Percentiles rank a stretch among this genome's conserved stretches.
phyloP scores from a whole-genome alignment of 2,797 vertebrate species.

The Catamblyrhynchus diadema region DNA sequence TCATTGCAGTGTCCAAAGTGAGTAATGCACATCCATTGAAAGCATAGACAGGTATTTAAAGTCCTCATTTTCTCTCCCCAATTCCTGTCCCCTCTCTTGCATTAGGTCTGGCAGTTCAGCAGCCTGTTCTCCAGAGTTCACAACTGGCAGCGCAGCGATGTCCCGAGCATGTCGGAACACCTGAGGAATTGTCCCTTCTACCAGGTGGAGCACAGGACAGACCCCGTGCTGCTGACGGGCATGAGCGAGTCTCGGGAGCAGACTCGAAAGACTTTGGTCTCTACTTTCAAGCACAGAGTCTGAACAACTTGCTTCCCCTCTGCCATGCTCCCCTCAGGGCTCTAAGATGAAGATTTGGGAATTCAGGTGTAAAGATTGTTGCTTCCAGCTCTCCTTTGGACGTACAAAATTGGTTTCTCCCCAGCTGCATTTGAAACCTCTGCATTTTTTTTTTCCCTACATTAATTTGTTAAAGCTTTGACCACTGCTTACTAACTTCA shows the following conservation, averaged over 20 bases:
- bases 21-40: neutral
- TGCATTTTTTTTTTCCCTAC: neutral
- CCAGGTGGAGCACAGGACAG: conserved; percentile 75
- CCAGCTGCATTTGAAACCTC: neutral
- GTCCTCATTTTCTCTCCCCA: neutral
- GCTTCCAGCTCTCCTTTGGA: neutral
- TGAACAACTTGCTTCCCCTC: neutral
- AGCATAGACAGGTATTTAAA: neutral
- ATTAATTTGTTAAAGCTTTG: neutral
- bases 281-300: conserved; percentile 61
- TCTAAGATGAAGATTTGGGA: neutral
- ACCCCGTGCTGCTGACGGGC: conserved; percentile 83
- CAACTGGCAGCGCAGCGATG: conserved; percentile 81
- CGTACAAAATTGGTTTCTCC: neutral
- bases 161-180: conserved; percentile 87
- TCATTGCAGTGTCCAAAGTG: neutral
- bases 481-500: neutral
- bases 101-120: conserved; percentile 94
- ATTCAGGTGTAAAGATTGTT: neutral
- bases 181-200: conserved; percentile 90
- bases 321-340: neutral
- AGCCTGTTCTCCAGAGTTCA: conserved; percentile 87
- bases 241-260: conserved; percentile 74
- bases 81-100: neutral
- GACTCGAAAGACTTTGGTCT: conserved; percentile 74